These are phyloP conservation scores for Diogma glabrata DNA, from an alignment of 2,888 invertebrate genomes.

Conservation along the genomic window DNA sequence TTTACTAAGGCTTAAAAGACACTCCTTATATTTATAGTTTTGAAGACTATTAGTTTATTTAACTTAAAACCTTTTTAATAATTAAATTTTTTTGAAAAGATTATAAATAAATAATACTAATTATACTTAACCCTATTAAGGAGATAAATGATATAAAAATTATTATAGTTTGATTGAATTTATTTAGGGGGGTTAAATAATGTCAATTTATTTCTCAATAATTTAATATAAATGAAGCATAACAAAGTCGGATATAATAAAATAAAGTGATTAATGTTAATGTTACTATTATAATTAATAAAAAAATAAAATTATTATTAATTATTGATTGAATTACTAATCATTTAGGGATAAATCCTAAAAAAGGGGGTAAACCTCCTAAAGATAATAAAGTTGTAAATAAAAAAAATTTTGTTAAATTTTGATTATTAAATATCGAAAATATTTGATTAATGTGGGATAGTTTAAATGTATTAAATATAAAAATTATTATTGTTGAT, in stretches of 20 bases:
- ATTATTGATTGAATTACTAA: too few species aligned
- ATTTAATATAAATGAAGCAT: not conserved
- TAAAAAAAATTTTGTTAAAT: slow-evolving; percentile 39
- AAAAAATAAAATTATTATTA: not conserved
- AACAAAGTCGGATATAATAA: not conserved
- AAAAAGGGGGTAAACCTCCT: slow-evolving; percentile 46
- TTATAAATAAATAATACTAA: not conserved
- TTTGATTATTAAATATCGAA: slow-evolving; percentile 30
- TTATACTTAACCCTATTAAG: not conserved
- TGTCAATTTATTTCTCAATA: not conserved
- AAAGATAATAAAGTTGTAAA: slow-evolving; percentile 44
- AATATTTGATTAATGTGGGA: slow-evolving; percentile 43
- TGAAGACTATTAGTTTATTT: not conserved
- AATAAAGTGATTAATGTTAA: not conserved
- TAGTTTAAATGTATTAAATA: slow-evolving; percentile 40
- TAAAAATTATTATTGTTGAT: slow-evolving; percentile 36
- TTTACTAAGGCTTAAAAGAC: not conserved
- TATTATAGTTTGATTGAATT: slow-evolving; percentile 32
- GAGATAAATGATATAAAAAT: not conserved
- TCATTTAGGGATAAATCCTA: slow-evolving; percentile 30
- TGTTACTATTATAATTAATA: not conserved
- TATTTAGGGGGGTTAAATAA: not conserved
- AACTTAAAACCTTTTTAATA: not conserved
- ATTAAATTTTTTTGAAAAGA: too few species aligned
- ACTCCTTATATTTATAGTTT: not conserved